Conservation (phyloP, 2,113 vertebrate species). For the Erythrolamprus reginae region DNA sequence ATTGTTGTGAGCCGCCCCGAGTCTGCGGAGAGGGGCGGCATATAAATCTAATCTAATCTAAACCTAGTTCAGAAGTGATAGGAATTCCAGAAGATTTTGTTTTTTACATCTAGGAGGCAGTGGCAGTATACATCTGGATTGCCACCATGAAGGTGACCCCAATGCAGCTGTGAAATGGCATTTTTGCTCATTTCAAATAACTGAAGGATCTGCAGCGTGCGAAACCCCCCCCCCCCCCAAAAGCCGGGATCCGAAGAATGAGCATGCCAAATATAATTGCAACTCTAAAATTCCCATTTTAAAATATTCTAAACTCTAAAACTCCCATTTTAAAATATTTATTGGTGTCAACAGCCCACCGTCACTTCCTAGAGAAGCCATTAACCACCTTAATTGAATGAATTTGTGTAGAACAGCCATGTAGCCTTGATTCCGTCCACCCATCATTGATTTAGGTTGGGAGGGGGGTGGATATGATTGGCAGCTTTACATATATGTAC, state of each 20-base stretch:
- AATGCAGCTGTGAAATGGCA: not conserved
- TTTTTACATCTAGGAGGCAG: not conserved
- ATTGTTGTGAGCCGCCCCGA: too few relatives aligned
- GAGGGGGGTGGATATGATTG: too few relatives aligned
- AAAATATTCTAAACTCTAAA: too few relatives aligned
- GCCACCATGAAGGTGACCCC: not conserved
- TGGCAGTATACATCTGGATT: not conserved
- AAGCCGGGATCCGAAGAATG: not conserved
- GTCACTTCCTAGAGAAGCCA: not conserved
- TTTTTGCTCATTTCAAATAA: not conserved
- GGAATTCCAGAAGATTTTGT: not conserved
- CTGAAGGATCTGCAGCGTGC: not conserved
- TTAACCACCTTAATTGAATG: not conserved
- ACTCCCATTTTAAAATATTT: not conserved
- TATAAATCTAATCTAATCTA: too few relatives aligned
- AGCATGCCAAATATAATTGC: not conserved
- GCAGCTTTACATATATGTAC: too few relatives aligned
- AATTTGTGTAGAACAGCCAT: not conserved
- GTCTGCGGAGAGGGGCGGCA: too few relatives aligned
- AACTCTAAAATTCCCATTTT: not conserved
- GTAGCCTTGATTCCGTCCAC: not conserved
- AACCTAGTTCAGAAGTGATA: not conserved
- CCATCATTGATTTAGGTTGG: not conserved
- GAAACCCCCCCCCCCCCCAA: not conserved
- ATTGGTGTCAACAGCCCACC: not conserved